A percentile compares a stretch with the other conserved stretches of the same genome.
Conservation (phyloP, 2,797 vertebrate genomes). For the Parauchenoglanis punctatus region DNA sequence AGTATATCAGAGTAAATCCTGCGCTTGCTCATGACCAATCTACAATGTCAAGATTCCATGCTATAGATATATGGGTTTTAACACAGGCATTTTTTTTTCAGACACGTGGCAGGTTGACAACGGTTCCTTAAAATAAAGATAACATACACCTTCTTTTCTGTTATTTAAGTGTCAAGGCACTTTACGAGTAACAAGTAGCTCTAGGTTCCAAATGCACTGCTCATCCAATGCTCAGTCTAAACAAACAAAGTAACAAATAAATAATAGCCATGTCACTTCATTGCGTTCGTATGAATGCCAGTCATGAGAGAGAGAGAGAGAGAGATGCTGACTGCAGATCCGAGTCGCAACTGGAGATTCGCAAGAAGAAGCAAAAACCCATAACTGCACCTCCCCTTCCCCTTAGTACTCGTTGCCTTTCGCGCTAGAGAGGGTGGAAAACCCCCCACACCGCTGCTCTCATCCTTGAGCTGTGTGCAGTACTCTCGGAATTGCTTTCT, state of each 20-base stretch:
- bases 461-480: conserved; percentile 52
- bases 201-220: neutral
- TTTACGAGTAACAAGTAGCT: neutral
- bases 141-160: neutral
- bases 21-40: neutral
- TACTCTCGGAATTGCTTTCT: conserved; percentile 47
- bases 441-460: conserved; percentile 39
- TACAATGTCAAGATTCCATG: neutral
- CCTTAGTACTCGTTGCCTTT: conserved; percentile 39
- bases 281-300: neutral
- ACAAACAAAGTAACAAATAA: neutral
- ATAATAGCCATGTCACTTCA: neutral
- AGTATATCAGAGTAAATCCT: neutral
- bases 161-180: neutral
- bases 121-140: neutral
- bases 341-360: conserved; percentile 54
- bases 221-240: neutral
- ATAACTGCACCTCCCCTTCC: conserved; percentile 46
- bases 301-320: conserved; percentile 27
- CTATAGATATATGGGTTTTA: neutral
- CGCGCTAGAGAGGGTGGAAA: neutral
- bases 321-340: conserved; percentile 50
- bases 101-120: neutral
- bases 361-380: conserved; percentile 52
- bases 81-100: neutral